phyloP scores from a whole-genome alignment of 2,113 vertebrate species.

The Ciconia maguari region DNA sequence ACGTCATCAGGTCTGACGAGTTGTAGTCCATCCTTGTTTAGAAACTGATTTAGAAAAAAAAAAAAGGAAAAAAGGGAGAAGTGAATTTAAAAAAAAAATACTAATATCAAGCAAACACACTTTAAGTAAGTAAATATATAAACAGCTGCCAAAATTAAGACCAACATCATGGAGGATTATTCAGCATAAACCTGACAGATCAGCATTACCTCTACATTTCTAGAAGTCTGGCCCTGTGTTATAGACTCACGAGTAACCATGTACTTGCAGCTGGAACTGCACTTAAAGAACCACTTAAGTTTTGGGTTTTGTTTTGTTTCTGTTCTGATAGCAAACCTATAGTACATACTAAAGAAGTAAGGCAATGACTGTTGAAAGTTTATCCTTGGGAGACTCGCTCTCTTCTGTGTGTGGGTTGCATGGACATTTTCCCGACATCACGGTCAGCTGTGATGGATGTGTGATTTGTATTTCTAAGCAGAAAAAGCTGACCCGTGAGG shows the following conservation, averaged over 20 bases:
- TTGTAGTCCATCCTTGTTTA: slow-evolving; percentile 75
- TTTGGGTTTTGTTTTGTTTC: slow-evolving; percentile 65
- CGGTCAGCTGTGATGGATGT: slow-evolving; percentile 75
- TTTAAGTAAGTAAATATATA: slow-evolving; percentile 19
- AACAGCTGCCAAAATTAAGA: slow-evolving; percentile 70
- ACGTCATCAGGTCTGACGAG: slow-evolving; percentile 93
- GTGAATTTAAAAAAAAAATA: neutral
- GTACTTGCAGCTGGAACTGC: slow-evolving; percentile 78
- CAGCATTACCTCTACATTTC: slow-evolving; percentile 27
- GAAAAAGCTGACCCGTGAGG: slow-evolving; percentile 29
- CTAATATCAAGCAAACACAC: slow-evolving; percentile 24
- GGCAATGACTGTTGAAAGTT: slow-evolving; percentile 90
- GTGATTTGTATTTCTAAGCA: slow-evolving; percentile 58
- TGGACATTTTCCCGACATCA: slow-evolving; percentile 78
- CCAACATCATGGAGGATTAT: slow-evolving; percentile 30
- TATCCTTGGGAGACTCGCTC: slow-evolving; percentile 47
- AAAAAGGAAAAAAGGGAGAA: neutral
- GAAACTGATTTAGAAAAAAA: neutral
- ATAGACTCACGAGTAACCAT: slow-evolving; percentile 1
- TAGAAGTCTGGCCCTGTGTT: slow-evolving; percentile 27
- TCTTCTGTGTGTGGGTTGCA: slow-evolving; percentile 80
- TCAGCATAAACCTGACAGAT: neutral
- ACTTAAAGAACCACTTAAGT: slow-evolving; percentile 59
- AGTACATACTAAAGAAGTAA: slow-evolving; percentile 73
- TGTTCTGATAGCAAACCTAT: slow-evolving; percentile 73